A percentile compares a stretch with the other conserved stretches of the same genome.
Conservation (phyloP, 1,140 invertebrate genomes). For the Brachionus asplanchnoidis region DNA sequence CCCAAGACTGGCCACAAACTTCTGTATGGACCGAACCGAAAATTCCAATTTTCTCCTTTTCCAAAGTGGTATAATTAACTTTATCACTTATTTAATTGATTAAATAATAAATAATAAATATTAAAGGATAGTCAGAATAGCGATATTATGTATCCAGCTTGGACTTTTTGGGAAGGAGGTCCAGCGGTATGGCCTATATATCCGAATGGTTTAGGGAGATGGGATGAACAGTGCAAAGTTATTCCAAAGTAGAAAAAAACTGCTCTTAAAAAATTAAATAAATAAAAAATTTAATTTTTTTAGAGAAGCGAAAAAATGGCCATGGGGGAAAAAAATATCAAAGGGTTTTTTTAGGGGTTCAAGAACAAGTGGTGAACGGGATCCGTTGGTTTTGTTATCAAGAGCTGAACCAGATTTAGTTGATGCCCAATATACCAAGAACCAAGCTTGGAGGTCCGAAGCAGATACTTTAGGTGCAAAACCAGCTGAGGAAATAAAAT, state of each 20-base stretch:
- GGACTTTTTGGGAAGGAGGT: slow-evolving; percentile 95
- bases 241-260: slow-evolving; percentile 60
- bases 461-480: slow-evolving; percentile 72
- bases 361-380: slow-evolving; percentile 79
- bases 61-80: slow-evolving; percentile 62
- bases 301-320: slow-evolving; percentile 62
- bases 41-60: slow-evolving; percentile 85
- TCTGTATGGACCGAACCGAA: slow-evolving; percentile 63
- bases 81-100: not conserved
- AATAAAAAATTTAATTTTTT: not conserved
- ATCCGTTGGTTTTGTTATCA: slow-evolving; percentile 79
- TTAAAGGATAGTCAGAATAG: slow-evolving; percentile 68
- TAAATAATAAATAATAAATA: not conserved
- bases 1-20: slow-evolving; percentile 84
- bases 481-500: slow-evolving; percentile 77
- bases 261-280: not conserved
- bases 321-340: slow-evolving; percentile 72
- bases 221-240: slow-evolving; percentile 74
- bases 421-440: slow-evolving; percentile 91
- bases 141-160: slow-evolving; percentile 92
- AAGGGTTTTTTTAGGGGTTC: slow-evolving; percentile 87
- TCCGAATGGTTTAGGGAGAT: slow-evolving; percentile 82
- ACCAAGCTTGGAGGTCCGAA: slow-evolving; percentile 94
- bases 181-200: slow-evolving; percentile 82
- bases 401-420: slow-evolving; percentile 71